Evolutionary conservation across 2,113 vertebrate genomes (phyloP).

Genomic region (Narcine bancroftii): DNA sequence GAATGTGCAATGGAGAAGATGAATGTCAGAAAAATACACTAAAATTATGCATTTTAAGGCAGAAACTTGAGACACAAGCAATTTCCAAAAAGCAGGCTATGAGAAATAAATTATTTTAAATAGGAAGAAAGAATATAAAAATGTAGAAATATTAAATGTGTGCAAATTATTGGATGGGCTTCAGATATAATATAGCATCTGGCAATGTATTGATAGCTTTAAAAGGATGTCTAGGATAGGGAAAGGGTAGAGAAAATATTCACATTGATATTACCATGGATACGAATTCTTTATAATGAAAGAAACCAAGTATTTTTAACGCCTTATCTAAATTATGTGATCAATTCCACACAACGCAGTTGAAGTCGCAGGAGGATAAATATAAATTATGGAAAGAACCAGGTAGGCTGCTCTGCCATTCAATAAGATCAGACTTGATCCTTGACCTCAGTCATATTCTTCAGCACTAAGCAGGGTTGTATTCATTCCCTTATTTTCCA

Average conservation of each 20-base stretch:
- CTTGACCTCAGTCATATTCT: too few relatives aligned
- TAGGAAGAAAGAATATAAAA: neutral
- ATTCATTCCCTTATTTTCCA: too few relatives aligned
- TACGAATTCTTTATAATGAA: neutral
- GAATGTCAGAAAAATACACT: neutral
- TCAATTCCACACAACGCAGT: too few relatives aligned
- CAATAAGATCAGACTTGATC: too few relatives aligned
- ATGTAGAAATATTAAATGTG: neutral
- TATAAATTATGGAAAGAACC: too few relatives aligned
- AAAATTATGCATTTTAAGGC: neutral
- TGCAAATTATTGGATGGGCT: neutral
- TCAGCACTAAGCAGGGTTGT: too few relatives aligned
- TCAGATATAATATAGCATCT: neutral
- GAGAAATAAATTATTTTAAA: neutral
- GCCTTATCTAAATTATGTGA: too few relatives aligned
- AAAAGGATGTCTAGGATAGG: neutral
- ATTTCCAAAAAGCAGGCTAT: too few relatives aligned
- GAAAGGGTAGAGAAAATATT: neutral
- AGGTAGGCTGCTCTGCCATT: too few relatives aligned
- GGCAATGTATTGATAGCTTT: neutral
- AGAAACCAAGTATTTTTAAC: neutral
- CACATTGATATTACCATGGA: neutral
- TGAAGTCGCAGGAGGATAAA: too few relatives aligned
- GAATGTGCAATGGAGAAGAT: neutral
- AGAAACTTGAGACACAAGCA: neutral